phyloP scores from a whole-genome alignment of 2,797 vertebrate species.

The Diceros bicornis region DNA sequence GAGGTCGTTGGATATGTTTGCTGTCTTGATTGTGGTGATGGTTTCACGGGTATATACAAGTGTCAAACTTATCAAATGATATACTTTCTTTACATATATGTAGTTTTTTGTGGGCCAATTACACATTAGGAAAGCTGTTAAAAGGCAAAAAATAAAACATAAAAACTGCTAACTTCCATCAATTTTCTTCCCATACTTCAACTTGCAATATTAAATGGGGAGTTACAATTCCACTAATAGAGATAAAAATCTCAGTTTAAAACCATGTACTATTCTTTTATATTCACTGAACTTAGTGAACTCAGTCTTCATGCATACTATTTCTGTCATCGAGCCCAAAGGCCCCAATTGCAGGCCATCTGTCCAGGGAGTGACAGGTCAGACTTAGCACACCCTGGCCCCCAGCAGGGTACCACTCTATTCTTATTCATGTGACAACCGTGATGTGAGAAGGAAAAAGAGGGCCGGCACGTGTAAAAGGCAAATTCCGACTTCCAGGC shows the following conservation, averaged over 20 bases:
- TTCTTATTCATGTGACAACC: accelerated
- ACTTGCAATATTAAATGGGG: neutral
- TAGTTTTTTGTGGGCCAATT: no score
- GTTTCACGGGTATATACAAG: neutral
- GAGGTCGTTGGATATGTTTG: neutral
- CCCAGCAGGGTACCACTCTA: accelerated
- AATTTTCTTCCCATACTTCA: neutral
- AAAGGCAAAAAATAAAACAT: neutral
- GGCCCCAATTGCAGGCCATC: no score
- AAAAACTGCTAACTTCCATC: neutral
- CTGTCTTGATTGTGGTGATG: neutral
- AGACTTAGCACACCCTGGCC: neutral
- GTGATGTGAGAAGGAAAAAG: neutral
- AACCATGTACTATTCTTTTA: neutral
- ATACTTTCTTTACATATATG: neutral
- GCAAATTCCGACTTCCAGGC: neutral
- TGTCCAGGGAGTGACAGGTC: no score
- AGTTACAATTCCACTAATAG: neutral
- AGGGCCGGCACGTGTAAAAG: accelerated
- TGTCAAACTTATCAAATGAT: neutral
- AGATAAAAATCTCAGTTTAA: neutral
- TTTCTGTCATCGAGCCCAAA: neutral
- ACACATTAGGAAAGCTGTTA: neutral
- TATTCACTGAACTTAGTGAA: neutral
- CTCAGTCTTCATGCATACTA: neutral